Evolutionary conservation across 2,888 invertebrate species (phyloP).

Genomic region (Mimumesa dahlbomi): DNA sequence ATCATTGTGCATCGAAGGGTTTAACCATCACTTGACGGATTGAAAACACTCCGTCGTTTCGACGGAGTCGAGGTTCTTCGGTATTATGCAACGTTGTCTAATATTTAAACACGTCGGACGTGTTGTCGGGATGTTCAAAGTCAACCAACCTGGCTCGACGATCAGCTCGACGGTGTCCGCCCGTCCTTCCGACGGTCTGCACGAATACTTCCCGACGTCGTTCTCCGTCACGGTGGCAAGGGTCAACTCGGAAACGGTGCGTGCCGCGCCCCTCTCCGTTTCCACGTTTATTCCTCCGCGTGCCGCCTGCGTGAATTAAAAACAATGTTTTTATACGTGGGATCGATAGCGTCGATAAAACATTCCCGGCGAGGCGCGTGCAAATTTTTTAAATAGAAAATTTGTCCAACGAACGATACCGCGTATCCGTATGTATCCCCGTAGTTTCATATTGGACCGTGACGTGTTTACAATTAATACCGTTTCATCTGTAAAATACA

Average conservation of each 20-base stretch:
- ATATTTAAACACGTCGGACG: not conserved
- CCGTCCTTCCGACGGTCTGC: slow-evolving; percentile 83
- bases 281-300: slow-evolving; percentile 85
- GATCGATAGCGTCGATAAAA: not conserved
- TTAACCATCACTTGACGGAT: too few species aligned
- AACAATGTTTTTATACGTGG: slow-evolving; percentile 28
- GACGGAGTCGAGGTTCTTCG: too few species aligned
- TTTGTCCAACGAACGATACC: not conserved
- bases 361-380: not conserved
- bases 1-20: too few species aligned
- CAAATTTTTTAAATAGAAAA: not conserved
- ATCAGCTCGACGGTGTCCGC: slow-evolving; percentile 84
- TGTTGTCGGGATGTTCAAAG: not conserved
- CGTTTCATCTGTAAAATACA: slow-evolving; percentile 6
- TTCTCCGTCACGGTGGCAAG: slow-evolving; percentile 82
- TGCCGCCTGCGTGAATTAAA: slow-evolving; percentile 80
- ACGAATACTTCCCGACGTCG: slow-evolving; percentile 85
- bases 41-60: too few species aligned
- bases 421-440: not conserved
- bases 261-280: slow-evolving; percentile 83
- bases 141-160: slow-evolving; percentile 80
- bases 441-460: not conserved
- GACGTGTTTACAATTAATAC: slow-evolving; percentile 36
- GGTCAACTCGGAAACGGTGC: slow-evolving; percentile 83
- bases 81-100: too few species aligned